phyloP scores from a whole-genome alignment of 2,888 invertebrate genomes.

The Podotricha telesiphe region DNA sequence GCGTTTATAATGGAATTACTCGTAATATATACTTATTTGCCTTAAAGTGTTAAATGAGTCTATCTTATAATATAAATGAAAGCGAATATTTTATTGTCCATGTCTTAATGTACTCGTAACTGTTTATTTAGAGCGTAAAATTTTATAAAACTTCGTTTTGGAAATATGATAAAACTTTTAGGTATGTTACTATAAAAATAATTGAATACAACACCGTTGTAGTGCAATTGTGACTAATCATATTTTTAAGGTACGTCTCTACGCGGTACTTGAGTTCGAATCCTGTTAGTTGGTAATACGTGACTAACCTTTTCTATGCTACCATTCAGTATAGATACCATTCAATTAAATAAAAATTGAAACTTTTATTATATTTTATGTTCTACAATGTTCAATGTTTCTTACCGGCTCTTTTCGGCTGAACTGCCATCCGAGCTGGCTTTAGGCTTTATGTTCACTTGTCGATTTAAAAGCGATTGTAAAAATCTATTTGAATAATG shows the following conservation, averaged over 20 bases:
- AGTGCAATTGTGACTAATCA: background rate
- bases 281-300: too few relatives aligned
- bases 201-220: background rate
- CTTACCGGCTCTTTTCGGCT: too few relatives aligned
- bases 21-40: slow-evolving; percentile 16
- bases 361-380: too few relatives aligned
- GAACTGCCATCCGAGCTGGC: too few relatives aligned
- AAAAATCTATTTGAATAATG: too few relatives aligned
- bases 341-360: too few relatives aligned
- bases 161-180: slow-evolving; percentile 10
- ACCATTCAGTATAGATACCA: too few relatives aligned
- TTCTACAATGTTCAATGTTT: too few relatives aligned
- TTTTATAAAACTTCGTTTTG: slow-evolving; percentile 1
- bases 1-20: slow-evolving; percentile 24
- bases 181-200: slow-evolving; percentile 7
- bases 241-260: background rate
- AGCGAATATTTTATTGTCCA: slow-evolving; percentile 18
- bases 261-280: too few relatives aligned
- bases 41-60: slow-evolving; percentile 12
- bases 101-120: slow-evolving; percentile 15
- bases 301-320: too few relatives aligned
- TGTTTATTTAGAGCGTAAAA: slow-evolving; percentile 18
- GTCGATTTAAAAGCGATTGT: too few relatives aligned
- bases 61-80: slow-evolving; percentile 19
- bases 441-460: too few relatives aligned